Evolutionary conservation across 2,113 vertebrate species (phyloP).

Genomic region (Chaetorhynchus papuensis): DNA sequence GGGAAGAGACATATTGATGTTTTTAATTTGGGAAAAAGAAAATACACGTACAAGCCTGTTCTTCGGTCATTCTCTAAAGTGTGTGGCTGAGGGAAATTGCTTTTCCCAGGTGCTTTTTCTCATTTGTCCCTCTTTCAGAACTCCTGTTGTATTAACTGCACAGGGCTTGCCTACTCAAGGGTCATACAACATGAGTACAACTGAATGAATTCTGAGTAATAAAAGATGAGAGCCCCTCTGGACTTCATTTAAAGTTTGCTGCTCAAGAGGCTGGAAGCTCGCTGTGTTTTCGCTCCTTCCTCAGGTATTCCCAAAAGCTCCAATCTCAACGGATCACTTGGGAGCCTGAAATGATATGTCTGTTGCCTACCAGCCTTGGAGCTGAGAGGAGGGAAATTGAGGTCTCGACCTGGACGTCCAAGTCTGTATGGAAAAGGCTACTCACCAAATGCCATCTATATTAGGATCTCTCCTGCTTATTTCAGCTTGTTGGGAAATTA

Average conservation of each 20-base stretch:
- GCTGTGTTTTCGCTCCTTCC: not conserved
- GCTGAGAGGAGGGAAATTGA: slow-evolving; percentile 58
- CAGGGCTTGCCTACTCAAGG: not conserved
- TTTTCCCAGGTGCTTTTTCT: not conserved
- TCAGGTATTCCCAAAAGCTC: slow-evolving; percentile 38
- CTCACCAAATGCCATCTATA: slow-evolving; percentile 56
- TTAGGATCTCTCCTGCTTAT: slow-evolving; percentile 51
- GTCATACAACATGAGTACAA: not conserved
- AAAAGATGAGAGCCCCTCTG: not conserved
- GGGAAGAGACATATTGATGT: not conserved
- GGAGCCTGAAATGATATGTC: slow-evolving; percentile 36
- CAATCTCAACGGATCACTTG: slow-evolving; percentile 2
- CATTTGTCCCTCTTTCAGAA: not conserved
- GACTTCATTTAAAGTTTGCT: slow-evolving; percentile 54
- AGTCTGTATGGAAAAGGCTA: slow-evolving; percentile 22
- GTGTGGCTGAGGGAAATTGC: not conserved
- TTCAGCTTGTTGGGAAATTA: slow-evolving; percentile 52
- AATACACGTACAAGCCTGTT: not conserved
- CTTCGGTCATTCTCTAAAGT: not conserved
- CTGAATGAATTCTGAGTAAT: not conserved
- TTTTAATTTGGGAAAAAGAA: not conserved
- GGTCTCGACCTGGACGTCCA: slow-evolving; percentile 45
- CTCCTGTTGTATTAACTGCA: not conserved
- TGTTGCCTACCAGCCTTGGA: slow-evolving; percentile 36
- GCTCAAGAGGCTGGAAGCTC: slow-evolving; percentile 6